Base-by-base conservation (phyloP, 2,888 invertebrate species). In the Chrysomela aeneicollis region DNA sequence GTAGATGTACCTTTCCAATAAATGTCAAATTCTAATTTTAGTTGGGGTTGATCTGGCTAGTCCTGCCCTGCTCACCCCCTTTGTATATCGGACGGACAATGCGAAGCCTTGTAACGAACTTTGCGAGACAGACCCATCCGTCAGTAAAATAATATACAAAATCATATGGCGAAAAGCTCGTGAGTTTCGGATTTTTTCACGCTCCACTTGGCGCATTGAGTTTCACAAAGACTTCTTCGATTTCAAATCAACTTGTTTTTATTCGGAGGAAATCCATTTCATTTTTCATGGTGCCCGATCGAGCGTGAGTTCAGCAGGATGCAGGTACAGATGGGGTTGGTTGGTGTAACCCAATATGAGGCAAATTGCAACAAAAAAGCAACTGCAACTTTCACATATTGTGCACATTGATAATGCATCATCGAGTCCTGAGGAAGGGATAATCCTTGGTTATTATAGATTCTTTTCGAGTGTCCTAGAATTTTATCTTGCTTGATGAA, bases 161-260 rank as follows among this genome's bases (percentile, higher is more conserved):
- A 67, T 67, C 63, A 68, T 65, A 67, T 71, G 63, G 66, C 61
- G 66, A 71, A 69, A 63, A 65, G 65, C 63, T 66, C 62, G 69
- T 65, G 67, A 66, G 70, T 68, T 69, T 64, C 65, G 57, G 59
- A 21, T 67, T 62, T 68, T 26, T 64, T 69, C 66, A 69, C 64
- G 70, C 68, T 53, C 64, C 60, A 50, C 35, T 63, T 66, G 46
- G 53, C 61, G 67, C 64, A 68, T 71, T 66, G 67, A 66, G 66
- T 71, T 71, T 71, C 71, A 71, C 63, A 70, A 67, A 70, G 70
- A 59, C 67, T 69, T 59, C 71, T 71, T 68, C 67, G 64, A 68
- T 71, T 71, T 69, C 68, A 69, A 66, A 65, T 66, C 30, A 50
- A 62, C 58, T 55, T 59, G 60, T 59, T 64, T 59, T 59, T 62